phyloP scores from a whole-genome alignment of 23 tunicate species.

The Styela plicata region DNA sequence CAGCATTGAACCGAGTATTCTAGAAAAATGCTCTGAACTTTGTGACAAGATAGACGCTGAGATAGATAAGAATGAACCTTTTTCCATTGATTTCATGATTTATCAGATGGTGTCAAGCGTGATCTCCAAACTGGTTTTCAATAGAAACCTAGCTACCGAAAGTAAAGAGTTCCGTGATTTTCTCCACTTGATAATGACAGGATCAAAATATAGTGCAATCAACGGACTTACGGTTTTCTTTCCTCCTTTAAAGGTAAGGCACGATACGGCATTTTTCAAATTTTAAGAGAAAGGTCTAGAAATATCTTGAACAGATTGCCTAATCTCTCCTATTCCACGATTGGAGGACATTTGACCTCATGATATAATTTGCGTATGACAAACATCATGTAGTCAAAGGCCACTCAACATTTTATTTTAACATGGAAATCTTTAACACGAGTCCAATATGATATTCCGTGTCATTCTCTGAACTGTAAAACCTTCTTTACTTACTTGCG shows the following conservation, averaged over 20 bases:
- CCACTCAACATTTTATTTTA: too few species aligned
- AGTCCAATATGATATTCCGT: too few species aligned
- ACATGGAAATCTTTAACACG: too few species aligned
- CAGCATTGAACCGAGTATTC: conserved; percentile 39
- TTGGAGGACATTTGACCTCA: too few species aligned
- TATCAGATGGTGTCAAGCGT: conserved; percentile 41
- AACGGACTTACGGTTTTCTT: conserved; percentile 26
- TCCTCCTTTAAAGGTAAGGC: conserved; percentile 33
- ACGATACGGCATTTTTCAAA: neutral
- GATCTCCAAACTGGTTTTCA: conserved; percentile 46
- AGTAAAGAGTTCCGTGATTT: conserved; percentile 29
- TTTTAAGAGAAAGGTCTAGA: neutral
- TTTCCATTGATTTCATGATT: conserved; percentile 17
- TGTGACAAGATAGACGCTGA: conserved; percentile 28
- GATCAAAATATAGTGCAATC: conserved; percentile 18
- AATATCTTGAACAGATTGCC: neutral
- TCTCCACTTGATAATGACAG: conserved; percentile 19
- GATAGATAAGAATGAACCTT: conserved; percentile 11
- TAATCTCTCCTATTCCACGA: neutral
- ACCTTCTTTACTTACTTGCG: too few species aligned
- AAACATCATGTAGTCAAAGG: too few species aligned
- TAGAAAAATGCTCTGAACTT: conserved; percentile 24
- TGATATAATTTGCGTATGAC: too few species aligned
- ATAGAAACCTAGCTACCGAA: conserved; percentile 23
- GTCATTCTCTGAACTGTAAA: too few species aligned